A percentile compares a stretch with the other conserved stretches of the same genome.
Conservation (phyloP, 2,113 vertebrate genomes). For the Prionailurus viverrinus region DNA sequence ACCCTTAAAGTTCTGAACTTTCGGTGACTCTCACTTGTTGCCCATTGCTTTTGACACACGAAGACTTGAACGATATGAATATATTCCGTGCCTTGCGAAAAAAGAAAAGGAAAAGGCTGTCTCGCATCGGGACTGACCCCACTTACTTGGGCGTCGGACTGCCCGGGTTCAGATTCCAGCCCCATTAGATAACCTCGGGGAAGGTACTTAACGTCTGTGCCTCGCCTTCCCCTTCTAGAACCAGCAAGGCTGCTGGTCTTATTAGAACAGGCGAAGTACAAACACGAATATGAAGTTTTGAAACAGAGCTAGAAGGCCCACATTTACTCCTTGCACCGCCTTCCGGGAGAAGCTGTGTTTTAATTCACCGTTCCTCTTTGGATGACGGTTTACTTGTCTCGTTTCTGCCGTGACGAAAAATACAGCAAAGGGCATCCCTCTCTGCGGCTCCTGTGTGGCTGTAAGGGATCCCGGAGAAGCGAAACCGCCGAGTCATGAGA, state of each 20-base stretch:
- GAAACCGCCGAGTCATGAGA: constrained; percentile 59
- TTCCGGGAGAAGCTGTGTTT: not conserved
- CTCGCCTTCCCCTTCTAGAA: not conserved
- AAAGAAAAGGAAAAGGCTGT: not conserved
- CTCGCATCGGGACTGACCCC: not conserved
- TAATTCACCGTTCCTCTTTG: not conserved
- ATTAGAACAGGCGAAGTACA: not conserved
- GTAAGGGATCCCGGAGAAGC: not conserved
- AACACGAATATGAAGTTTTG: not conserved
- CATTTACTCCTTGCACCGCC: not conserved
- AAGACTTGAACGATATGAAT: not conserved
- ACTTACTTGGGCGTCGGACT: not conserved
- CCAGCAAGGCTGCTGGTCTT: not conserved
- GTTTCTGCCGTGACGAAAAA: not conserved
- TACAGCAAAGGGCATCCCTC: not conserved
- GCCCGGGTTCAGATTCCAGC: not conserved
- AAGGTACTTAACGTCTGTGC: not conserved
- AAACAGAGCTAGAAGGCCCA: not conserved
- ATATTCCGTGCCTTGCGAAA: not conserved
- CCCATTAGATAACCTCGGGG: not conserved
- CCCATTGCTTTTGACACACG: not conserved
- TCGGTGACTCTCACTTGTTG: not conserved
- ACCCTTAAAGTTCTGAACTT: not conserved
- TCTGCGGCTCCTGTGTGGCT: not conserved
- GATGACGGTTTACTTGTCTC: not conserved